These are phyloP conservation scores for Archilochus colubris DNA, from an alignment of 2,113 vertebrate species.

Conservation along the genomic window DNA sequence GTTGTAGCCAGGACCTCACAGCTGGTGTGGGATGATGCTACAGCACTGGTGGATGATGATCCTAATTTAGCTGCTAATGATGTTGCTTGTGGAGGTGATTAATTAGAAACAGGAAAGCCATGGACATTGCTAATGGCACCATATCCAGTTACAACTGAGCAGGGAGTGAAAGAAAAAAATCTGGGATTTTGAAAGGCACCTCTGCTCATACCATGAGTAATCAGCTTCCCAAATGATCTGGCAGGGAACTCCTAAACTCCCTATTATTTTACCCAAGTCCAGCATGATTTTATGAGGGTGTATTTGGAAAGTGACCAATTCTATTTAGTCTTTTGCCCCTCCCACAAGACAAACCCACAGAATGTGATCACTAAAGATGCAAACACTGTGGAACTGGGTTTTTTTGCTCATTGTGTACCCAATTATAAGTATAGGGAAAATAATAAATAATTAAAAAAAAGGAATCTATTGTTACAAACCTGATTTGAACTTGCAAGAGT, in stretches of 20 bases:
- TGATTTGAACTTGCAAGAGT: background rate
- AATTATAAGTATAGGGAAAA: background rate
- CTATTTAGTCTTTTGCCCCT: background rate
- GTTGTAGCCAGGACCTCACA: constrained; percentile 51
- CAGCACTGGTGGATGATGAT: constrained; percentile 74
- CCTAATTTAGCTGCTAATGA: constrained; percentile 87
- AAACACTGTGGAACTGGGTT: background rate
- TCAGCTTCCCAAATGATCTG: background rate
- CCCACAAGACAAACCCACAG: background rate
- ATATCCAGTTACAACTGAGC: constrained; percentile 47
- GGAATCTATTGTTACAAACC: background rate
- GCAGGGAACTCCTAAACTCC: background rate
- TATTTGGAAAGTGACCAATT: background rate
- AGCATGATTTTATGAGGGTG: background rate
- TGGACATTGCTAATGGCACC: constrained; percentile 55
- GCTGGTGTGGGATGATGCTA: constrained; percentile 37
- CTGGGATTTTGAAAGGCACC: constrained; percentile 18
- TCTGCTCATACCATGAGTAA: background rate
- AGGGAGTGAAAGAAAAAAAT: constrained; percentile 51
- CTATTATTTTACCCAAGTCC: background rate
- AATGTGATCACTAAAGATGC: background rate
- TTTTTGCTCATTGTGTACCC: background rate
- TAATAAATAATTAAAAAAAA: background rate
- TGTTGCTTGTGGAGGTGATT: constrained; percentile 79
- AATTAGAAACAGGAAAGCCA: constrained; percentile 74